Base-by-base conservation (phyloP, 1,140 invertebrate species). In the Asobara japonica region DNA sequence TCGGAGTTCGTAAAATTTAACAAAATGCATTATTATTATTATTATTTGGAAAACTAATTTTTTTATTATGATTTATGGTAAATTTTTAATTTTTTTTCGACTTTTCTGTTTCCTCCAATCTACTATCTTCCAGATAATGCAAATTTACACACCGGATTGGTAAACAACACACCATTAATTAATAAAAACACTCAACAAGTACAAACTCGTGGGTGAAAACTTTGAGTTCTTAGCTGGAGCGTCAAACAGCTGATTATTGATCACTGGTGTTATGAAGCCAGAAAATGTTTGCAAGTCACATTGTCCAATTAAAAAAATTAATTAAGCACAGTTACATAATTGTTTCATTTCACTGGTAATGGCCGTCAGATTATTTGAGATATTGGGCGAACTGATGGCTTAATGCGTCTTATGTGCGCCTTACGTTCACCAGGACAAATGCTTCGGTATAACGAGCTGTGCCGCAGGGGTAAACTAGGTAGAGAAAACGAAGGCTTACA, bases 401-500 rank as follows among this genome's bases (percentile, higher is more conserved):
- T 56, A 56, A 56, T 45, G 41, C 41, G 13, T 45, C 41, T 45
- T 45, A 18, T 13, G n/a, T 45, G 41, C 5, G 25, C 16, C 29
- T 62, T 62, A 30, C 13, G 18, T 33, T 51, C 41, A 3, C 29
- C 45, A 68, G 66, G 51, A 11, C 45, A 51, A 68, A 45, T 56
- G 30, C 16, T 41, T 38, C n/a, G 20, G 27, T 56, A 30, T 56
- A 56, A 51, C 41, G 66, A 31, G 66, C 11, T 51, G 30, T 22
- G 29, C 18, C 45, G 38, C 41, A 56, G 33, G 45, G 45, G 67
- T 65, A 60, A 38, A 61, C 29, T 48, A 64, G 56, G 66, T 67
- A 60, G 51, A 4, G 31, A 69, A 41, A 65, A 13, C 45, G 60
- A 73, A 30, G 64, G 70, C 25, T 69, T 71, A 64, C 72, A 74